A percentile compares a stretch with the other conserved stretches of the same genome.
These are phyloP conservation scores for Dorcus hopei DNA, from an alignment of 2,888 invertebrate genomes.

Conservation along the genomic window DNA sequence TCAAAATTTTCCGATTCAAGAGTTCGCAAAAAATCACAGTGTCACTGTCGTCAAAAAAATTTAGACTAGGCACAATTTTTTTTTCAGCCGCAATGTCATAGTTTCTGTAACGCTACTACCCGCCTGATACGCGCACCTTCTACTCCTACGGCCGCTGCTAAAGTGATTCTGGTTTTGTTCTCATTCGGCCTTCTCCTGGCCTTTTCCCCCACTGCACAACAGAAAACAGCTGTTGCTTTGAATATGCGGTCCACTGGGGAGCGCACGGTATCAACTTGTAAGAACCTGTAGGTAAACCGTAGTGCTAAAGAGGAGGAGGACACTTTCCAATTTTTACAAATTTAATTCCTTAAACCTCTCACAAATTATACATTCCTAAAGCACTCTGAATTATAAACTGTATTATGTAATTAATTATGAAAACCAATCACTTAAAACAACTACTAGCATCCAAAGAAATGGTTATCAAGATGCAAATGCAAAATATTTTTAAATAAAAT, in stretches of 20 bases:
- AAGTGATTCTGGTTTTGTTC: conserved; percentile 31
- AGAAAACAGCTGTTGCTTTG: conserved; percentile 41
- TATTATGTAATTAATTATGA: no score
- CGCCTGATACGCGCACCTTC: not conserved
- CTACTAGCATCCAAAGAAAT: no score
- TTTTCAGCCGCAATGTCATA: not conserved
- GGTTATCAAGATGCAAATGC: no score
- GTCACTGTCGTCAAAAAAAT: not conserved
- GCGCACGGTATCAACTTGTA: not conserved
- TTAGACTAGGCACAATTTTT: no score
- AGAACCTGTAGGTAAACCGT: conserved; percentile 10
- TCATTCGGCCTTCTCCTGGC: conserved; percentile 46
- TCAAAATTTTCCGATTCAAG: not conserved
- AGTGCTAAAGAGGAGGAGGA: no score
- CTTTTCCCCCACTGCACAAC: conserved; percentile 40
- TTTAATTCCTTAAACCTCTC: no score
- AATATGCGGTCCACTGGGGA: conserved; percentile 16
- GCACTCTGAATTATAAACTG: no score
- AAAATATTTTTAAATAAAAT: no score
- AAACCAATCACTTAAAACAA: no score
- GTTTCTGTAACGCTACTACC: no score
- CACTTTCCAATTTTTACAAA: no score
- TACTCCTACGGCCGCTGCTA: conserved; percentile 23
- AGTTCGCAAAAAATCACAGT: not conserved
- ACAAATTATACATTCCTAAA: no score